These are phyloP conservation scores for Papilio aristodemus DNA, from an alignment of 1,140 invertebrate genomes.

Conservation along the genomic window DNA sequence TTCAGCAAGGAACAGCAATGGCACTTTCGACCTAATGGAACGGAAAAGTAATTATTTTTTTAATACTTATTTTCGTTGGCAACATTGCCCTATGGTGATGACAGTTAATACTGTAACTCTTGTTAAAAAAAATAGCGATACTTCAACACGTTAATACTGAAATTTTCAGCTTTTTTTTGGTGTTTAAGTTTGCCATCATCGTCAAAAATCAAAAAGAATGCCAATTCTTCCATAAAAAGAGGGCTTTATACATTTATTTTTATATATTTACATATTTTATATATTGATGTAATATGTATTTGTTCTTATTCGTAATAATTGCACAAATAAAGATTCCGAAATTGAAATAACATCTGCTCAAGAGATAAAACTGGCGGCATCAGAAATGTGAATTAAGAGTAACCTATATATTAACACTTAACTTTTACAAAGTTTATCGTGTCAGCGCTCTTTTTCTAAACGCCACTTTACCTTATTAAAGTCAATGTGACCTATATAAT, in stretches of 20 bases:
- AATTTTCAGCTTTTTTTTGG: no score
- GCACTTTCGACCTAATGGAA: not conserved
- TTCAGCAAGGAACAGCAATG: not conserved
- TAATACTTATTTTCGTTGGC: not conserved
- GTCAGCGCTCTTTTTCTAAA: not conserved
- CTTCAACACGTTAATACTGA: no score
- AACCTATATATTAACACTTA: not conserved
- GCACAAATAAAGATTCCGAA: no score
- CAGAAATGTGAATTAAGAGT: not conserved
- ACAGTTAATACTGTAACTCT: not conserved
- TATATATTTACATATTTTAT: no score
- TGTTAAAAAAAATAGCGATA: no score
- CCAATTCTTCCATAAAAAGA: no score
- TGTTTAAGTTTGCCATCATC: no score
- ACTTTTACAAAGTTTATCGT: not conserved
- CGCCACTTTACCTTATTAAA: conserved; percentile 6
- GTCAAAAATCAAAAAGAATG: no score
- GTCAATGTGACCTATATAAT: conserved; percentile 19
- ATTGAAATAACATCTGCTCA: no score
- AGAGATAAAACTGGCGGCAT: not conserved
- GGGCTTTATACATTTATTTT: no score
- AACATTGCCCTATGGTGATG: not conserved
- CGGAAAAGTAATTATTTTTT: conserved; percentile 2
- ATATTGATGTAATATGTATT: no score
- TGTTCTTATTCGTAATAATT: no score